These are phyloP conservation scores for Cephonodes hylas DNA, from an alignment of 2,888 invertebrate genomes.

Conservation along the genomic window DNA sequence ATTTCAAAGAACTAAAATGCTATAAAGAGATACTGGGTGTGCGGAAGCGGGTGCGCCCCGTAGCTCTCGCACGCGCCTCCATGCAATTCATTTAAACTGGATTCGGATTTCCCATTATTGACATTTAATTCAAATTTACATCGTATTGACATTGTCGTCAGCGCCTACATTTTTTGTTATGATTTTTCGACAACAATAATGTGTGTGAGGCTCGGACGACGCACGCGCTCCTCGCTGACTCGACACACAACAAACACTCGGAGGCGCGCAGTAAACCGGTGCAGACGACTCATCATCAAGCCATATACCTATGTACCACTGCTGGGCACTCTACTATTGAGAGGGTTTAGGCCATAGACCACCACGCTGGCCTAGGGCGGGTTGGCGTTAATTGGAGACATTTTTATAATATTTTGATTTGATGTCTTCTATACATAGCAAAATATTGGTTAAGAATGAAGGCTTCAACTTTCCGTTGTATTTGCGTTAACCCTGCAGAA, in stretches of 20 bases:
- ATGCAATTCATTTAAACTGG: background rate
- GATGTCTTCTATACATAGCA: too few species aligned
- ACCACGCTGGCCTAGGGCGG: too few species aligned
- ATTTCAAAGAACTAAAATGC: background rate
- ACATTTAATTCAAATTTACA: constrained; percentile 23
- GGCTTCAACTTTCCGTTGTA: too few species aligned
- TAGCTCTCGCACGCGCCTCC: background rate
- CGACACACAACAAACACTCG: background rate
- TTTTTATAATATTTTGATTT: too few species aligned
- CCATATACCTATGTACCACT: too few species aligned
- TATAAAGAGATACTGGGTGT: background rate
- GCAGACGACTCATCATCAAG: too few species aligned
- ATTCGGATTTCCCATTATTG: constrained; percentile 10
- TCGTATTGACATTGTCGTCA: background rate
- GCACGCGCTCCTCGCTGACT: background rate
- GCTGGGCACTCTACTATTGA: too few species aligned
- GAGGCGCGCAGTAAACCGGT: too few species aligned
- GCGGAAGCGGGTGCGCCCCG: background rate
- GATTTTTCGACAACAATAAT: background rate
- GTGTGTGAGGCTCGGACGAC: background rate
- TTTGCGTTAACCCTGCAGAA: too few species aligned
- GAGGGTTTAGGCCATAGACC: too few species aligned
- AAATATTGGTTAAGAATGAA: too few species aligned
- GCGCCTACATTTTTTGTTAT: background rate
- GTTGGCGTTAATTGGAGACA: too few species aligned